A percentile compares a stretch with the other conserved stretches of the same genome.
These are phyloP conservation scores for Drosophila ananassae DNA, from an alignment of 1,140 invertebrate genomes.

Conservation along the genomic window DNA sequence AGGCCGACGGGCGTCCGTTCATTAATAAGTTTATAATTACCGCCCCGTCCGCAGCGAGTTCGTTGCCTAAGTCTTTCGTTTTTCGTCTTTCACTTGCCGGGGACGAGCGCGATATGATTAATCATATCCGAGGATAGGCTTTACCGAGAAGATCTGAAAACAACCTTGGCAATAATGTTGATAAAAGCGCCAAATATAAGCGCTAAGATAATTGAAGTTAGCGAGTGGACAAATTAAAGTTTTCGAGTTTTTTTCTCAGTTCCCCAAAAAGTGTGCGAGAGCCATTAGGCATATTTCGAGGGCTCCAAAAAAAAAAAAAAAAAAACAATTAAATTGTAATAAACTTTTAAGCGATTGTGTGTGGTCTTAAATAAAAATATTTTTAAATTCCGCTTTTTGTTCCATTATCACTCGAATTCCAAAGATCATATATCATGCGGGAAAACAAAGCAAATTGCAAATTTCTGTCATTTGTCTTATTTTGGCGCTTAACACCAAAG, in stretches of 20 bases:
- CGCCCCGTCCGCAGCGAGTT: slow-evolving; percentile 51
- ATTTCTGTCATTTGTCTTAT: slow-evolving; percentile 64
- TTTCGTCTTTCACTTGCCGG: slow-evolving; percentile 22
- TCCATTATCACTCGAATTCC: slow-evolving; percentile 23
- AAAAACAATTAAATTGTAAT: slow-evolving; percentile 50
- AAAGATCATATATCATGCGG: slow-evolving; percentile 60
- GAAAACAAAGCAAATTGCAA: slow-evolving; percentile 41
- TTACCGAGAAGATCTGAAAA: slow-evolving; percentile 21
- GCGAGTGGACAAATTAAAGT: slow-evolving; percentile 43
- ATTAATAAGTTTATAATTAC: slow-evolving; percentile 52
- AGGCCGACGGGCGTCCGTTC: slow-evolving; percentile 31
- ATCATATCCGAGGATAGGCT: slow-evolving; percentile 18
- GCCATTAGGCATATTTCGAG: slow-evolving; percentile 19
- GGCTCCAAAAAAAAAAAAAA: background rate
- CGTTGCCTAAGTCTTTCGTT: slow-evolving; percentile 55
- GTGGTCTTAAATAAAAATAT: slow-evolving; percentile 10
- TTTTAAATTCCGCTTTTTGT: slow-evolving; percentile 25
- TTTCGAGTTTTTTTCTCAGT: slow-evolving; percentile 10
- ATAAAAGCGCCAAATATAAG: slow-evolving; percentile 22
- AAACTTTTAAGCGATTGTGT: slow-evolving; percentile 4
- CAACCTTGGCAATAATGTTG: slow-evolving; percentile 55
- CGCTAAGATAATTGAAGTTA: slow-evolving; percentile 50
- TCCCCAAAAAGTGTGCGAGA: slow-evolving; percentile 15
- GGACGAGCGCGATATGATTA: slow-evolving; percentile 54
- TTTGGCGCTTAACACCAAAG: slow-evolving; percentile 6